A percentile compares a stretch with the other conserved stretches of the same genome.
These are phyloP conservation scores for Leptestheria dahalacensis DNA, from an alignment of 1,140 invertebrate species.

Conservation along the genomic window DNA sequence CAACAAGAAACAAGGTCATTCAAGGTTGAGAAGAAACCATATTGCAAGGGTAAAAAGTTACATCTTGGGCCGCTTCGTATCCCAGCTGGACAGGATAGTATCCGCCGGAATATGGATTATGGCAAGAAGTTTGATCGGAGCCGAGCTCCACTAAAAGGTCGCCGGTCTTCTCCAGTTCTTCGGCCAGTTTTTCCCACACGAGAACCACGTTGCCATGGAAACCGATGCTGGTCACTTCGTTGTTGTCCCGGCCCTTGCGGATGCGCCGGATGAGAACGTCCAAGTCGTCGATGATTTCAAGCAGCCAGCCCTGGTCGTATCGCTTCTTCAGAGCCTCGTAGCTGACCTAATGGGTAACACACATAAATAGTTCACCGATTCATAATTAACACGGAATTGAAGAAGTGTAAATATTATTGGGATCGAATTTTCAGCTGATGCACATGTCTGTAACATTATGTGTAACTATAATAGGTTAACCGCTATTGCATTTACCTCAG, in stretches of 20 bases:
- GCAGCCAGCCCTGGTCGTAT: constrained; percentile 45
- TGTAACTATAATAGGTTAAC: neutral
- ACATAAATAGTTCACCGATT: neutral
- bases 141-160: constrained; percentile 46
- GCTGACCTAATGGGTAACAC: constrained; percentile 29
- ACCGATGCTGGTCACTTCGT: constrained; percentile 39
- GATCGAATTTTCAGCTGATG: too few species aligned
- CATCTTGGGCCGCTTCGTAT: constrained; percentile 27
- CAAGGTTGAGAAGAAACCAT: neutral
- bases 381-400: neutral
- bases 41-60: constrained; percentile 17
- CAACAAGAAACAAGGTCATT: neutral
- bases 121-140: constrained; percentile 53
- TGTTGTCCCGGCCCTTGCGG: constrained; percentile 24
- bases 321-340: constrained; percentile 42
- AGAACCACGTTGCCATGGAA: constrained; percentile 46
- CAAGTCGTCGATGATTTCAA: constrained; percentile 35
- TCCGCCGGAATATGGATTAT: constrained; percentile 48
- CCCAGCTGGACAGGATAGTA: constrained; percentile 45
- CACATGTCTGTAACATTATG: too few species aligned
- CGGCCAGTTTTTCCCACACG: constrained; percentile 42
- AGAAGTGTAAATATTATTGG: neutral
- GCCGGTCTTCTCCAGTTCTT: constrained; percentile 36
- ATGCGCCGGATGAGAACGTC: constrained; percentile 37
- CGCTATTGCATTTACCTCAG: constrained; percentile 35